A percentile compares a stretch with the other conserved stretches of the same genome.
Evolutionary conservation across 2,888 invertebrate species (phyloP).

Genomic region (Pristionchus arcanus): DNA sequence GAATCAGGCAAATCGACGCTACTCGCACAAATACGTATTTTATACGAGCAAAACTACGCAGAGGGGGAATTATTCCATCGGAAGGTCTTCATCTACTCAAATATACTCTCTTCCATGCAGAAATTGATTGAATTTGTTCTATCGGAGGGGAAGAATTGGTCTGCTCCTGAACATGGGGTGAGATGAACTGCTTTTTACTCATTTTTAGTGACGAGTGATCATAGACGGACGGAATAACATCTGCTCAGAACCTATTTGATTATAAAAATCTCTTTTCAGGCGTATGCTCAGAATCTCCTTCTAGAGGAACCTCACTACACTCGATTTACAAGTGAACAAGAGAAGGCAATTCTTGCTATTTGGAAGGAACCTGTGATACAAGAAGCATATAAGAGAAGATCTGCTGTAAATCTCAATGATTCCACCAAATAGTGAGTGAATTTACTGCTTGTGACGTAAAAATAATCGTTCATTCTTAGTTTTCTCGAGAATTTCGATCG

Average conservation of each 20-base stretch:
- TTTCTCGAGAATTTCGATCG: conserved; percentile 69
- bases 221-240: not conserved
- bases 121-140: conserved; percentile 62
- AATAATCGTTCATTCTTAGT: conserved; percentile 56
- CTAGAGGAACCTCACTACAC: conserved; percentile 42
- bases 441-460: not conserved
- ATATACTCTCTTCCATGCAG: conserved; percentile 67
- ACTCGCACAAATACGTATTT: conserved; percentile 68
- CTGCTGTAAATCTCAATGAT: conserved; percentile 71
- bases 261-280: not conserved
- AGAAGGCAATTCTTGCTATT: conserved; percentile 57
- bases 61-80: conserved; percentile 71
- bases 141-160: conserved; percentile 58
- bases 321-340: conserved; percentile 53
- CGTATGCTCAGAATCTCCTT: conserved; percentile 44
- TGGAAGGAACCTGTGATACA: conserved; percentile 71
- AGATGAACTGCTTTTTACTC: not conserved
- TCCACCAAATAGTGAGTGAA: conserved; percentile 68
- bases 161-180: conserved; percentile 63
- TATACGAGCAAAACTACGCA: conserved; percentile 65
- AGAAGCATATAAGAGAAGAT: conserved; percentile 66
- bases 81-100: conserved; percentile 70
- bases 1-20: conserved; percentile 76
- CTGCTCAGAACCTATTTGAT: not conserved
- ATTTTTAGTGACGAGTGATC: not conserved